Conservation (phyloP, 2,797 vertebrate genomes). For the Novumbra hubbsi region DNA sequence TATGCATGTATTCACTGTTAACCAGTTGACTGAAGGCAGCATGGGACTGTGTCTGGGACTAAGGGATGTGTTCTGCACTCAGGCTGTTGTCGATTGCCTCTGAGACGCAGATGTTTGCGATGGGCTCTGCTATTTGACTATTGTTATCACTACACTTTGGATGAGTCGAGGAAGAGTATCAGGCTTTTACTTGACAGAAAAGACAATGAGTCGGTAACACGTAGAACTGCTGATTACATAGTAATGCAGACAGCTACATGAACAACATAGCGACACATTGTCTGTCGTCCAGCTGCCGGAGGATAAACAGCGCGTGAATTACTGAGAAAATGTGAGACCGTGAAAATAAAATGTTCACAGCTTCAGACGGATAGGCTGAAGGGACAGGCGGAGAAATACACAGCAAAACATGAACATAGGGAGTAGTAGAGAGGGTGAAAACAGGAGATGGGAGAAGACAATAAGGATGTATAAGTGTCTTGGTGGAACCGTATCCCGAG, state of each 20-base stretch:
- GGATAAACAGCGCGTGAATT: slow-evolving; percentile 35
- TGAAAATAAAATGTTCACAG: not conserved
- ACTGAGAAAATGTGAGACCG: slow-evolving; percentile 1
- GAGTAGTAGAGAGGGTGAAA: slow-evolving; percentile 3
- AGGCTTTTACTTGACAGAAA: slow-evolving; percentile 65
- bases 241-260: slow-evolving; percentile 37
- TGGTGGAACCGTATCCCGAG: not conserved
- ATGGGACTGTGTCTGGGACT: slow-evolving; percentile 58
- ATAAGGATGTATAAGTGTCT: slow-evolving; percentile 5
- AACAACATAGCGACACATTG: slow-evolving; percentile 39
- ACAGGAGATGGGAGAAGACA: not conserved
- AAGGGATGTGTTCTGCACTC: slow-evolving; percentile 57
- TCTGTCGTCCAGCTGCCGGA: slow-evolving; percentile 36
- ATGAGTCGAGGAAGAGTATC: slow-evolving; percentile 52
- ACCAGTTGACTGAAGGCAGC: slow-evolving; percentile 54
- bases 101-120: slow-evolving; percentile 69
- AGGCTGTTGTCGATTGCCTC: slow-evolving; percentile 57
- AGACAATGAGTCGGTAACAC: slow-evolving; percentile 46
- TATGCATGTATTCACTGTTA: slow-evolving; percentile 38
- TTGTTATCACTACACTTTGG: slow-evolving; percentile 58
- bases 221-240: slow-evolving; percentile 44
- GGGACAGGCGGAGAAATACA: slow-evolving; percentile 38
- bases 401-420: not conserved
- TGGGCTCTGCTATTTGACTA: slow-evolving; percentile 56
- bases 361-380: not conserved